These are phyloP conservation scores for Caenorhabditis sp. DNA, from an alignment of 2,888 invertebrate genomes.

Conservation along the genomic window DNA sequence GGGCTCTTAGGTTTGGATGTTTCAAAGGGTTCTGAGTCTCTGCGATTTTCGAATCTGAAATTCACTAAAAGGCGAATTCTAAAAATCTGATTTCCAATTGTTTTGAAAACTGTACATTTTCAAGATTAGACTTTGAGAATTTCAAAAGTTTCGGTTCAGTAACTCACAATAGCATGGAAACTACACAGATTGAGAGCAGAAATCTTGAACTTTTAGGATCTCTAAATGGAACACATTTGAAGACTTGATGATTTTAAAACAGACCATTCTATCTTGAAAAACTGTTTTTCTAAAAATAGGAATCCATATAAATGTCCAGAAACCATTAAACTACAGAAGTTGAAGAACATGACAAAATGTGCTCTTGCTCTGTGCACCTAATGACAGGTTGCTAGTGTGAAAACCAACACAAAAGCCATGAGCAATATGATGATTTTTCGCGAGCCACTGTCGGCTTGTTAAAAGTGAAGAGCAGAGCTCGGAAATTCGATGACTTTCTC, in stretches of 20 bases:
- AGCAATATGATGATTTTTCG: constrained; percentile 13
- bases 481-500: constrained; percentile 40
- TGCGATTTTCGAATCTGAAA: no score
- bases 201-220: neutral
- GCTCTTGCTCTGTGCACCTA: neutral
- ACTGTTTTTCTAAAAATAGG: no score
- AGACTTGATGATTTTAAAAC: no score
- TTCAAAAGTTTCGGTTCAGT: neutral
- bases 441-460: constrained; percentile 21
- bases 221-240: no score
- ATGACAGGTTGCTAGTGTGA: constrained; percentile 51
- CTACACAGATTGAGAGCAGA: neutral
- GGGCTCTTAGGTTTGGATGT: no score
- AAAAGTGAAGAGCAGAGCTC: constrained; percentile 36
- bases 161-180: neutral
- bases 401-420: constrained; percentile 34
- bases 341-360: neutral
- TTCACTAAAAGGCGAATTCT: no score
- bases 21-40: no score
- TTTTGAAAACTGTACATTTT: no score
- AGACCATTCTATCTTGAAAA: no score
- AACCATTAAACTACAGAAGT: neutral
- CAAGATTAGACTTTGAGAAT: no score
- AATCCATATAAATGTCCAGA: no score
- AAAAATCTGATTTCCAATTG: no score